These are phyloP conservation scores for Neotoxoptera formosana DNA, from an alignment of 1,140 invertebrate genomes.

Conservation along the genomic window DNA sequence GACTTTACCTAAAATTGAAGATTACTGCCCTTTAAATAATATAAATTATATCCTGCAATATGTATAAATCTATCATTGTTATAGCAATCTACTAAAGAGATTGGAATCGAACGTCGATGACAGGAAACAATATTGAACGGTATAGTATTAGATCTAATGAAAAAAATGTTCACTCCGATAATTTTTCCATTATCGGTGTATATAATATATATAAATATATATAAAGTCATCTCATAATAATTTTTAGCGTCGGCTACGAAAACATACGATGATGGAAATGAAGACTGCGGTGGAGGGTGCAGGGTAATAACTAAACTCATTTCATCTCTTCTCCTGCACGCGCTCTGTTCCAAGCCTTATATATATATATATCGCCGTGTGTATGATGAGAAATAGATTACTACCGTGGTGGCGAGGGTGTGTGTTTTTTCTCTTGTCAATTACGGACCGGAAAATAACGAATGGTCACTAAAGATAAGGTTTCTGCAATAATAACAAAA, in stretches of 20 bases:
- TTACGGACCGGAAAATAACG: slow-evolving; percentile 57
- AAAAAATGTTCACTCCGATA: slow-evolving; percentile 56
- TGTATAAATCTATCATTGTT: slow-evolving; percentile 39
- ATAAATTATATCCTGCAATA: neutral
- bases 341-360: neutral
- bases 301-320: slow-evolving; percentile 55
- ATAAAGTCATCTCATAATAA: slow-evolving; percentile 40
- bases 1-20: neutral
- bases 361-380: slow-evolving; percentile 16
- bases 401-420: neutral
- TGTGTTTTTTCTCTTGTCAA: slow-evolving; percentile 57
- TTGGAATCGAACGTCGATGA: neutral
- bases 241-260: slow-evolving; percentile 48
- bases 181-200: slow-evolving; percentile 44
- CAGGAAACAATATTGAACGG: slow-evolving; percentile 17
- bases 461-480: slow-evolving; percentile 56
- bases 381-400: slow-evolving; percentile 57
- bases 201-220: neutral
- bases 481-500: slow-evolving; percentile 49
- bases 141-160: neutral
- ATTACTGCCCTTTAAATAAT: neutral
- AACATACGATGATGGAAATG: slow-evolving; percentile 5
- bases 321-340: neutral
- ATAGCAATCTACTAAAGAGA: slow-evolving; percentile 3
- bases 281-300: neutral